These are phyloP conservation scores for Centropyge bicolor DNA, from an alignment of 2,797 vertebrate species.

Conservation along the genomic window DNA sequence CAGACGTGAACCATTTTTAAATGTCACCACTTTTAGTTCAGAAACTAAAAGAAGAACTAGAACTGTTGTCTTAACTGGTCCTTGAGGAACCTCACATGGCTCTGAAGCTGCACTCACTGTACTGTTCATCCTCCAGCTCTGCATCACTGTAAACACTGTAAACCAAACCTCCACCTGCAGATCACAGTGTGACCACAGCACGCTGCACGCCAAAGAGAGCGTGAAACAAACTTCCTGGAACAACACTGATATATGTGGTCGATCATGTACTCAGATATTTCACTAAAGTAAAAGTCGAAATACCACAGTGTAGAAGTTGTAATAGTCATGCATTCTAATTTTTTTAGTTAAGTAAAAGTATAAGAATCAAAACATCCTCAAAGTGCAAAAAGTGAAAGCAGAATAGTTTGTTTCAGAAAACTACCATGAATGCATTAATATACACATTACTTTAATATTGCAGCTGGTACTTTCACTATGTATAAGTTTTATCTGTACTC, in stretches of 20 bases:
- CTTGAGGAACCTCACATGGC: background rate
- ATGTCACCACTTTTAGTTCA: background rate
- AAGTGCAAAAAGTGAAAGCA: background rate
- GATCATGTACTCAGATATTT: background rate
- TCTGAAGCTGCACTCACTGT: background rate
- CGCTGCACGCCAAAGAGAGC: too few species aligned
- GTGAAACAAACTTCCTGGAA: background rate
- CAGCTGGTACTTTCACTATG: too few species aligned
- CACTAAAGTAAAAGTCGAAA: background rate
- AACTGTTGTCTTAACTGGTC: background rate
- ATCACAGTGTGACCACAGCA: background rate
- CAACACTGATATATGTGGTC: too few species aligned
- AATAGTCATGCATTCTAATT: too few species aligned
- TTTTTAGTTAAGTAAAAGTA: background rate
- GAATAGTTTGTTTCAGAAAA: background rate
- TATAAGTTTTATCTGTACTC: too few species aligned
- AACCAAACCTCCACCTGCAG: background rate
- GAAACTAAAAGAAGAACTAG: background rate
- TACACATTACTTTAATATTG: too few species aligned
- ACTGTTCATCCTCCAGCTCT: background rate
- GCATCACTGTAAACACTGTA: background rate
- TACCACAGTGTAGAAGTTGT: too few species aligned
- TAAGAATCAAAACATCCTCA: too few species aligned
- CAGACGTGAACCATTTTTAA: background rate
- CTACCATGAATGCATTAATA: too few species aligned